Evolutionary conservation across 2,797 vertebrate species (phyloP).

Genomic region (Muraenolepis orangiensis): DNA sequence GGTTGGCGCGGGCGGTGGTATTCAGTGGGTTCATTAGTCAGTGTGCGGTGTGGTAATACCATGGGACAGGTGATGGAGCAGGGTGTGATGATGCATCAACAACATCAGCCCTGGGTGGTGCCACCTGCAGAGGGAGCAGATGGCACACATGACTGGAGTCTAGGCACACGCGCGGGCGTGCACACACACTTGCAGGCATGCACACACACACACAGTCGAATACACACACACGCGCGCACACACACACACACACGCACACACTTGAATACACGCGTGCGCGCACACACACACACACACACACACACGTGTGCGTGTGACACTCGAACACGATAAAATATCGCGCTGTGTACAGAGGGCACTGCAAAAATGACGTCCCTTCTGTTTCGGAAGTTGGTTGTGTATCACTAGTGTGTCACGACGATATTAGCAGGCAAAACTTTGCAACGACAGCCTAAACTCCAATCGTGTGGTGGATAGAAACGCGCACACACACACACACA

Average conservation of each 20-base stretch:
- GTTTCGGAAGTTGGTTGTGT: not conserved
- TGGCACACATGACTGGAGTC: slow-evolving; percentile 74
- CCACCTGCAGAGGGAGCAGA: slow-evolving; percentile 77
- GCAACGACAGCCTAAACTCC: not conserved
- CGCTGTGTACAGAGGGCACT: not conserved
- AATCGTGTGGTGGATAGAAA: not conserved
- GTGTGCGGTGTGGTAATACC: slow-evolving; percentile 62
- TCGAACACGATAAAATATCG: slow-evolving; percentile 6
- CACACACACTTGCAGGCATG: not conserved
- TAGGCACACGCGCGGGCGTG: slow-evolving; percentile 22
- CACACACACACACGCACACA: too few species aligned
- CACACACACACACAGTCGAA: slow-evolving; percentile 1
- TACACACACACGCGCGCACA: not conserved
- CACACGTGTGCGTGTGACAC: not conserved
- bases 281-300: not conserved
- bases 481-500: slow-evolving; percentile 16
- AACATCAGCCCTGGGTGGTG: slow-evolving; percentile 74
- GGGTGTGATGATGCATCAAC: slow-evolving; percentile 78
- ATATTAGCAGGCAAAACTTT: not conserved
- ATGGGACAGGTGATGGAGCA: slow-evolving; percentile 74
- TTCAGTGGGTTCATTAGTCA: slow-evolving; percentile 64
- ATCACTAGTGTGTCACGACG: not conserved
- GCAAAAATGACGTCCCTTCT: not conserved
- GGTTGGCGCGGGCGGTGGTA: slow-evolving; percentile 29
- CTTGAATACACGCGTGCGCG: not conserved